Evolutionary conservation across 92 coral and sea anemone genomes (phyloP), one percentile per base, ranked within the genome.

Genomic region (Porites divaricata): DNA sequence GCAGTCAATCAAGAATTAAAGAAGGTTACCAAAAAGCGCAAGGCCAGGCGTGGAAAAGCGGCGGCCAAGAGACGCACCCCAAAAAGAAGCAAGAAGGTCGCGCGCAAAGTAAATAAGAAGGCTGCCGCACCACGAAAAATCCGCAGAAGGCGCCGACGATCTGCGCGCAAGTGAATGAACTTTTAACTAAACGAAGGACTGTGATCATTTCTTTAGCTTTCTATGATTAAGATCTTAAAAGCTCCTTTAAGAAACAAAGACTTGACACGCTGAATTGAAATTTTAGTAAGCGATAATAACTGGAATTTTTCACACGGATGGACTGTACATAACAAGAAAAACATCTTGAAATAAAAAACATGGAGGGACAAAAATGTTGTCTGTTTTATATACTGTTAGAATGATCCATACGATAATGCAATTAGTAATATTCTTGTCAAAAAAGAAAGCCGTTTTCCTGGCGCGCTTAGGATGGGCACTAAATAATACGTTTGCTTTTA

Each of bases 101-200:
- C 64, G 6, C 80, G 76, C 28, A 80, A 61, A 64, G 72, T 83
- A 16, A 64, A 12, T 70, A 87, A 59, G 83, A 79, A 80, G 67
- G 57, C 81, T 72, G 71, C 85, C 58, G 84, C 58, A 9, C 50
- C 81, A 48, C 68, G 88, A 57, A 77, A 48, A 16, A 19, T 78
- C 53, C 88, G 88, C 75, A 75, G 76, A 54, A 88, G 85, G 74
- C 84, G 75, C 25, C 75, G 45, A 35, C 45, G 88, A 70, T 77
- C 89, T 2, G 86, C 81, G 3, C 57, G 77, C 56, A 90, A 86
- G 85, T 58, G 79, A 86, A 81, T 58, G 79, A 82, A 81, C 62
- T 19, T 13, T 61, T 35, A 23, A 59, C 69, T 28, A 20, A 6
- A 49, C 62, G 51, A 68, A 26, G 65, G 20, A 69, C 67, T 53